A percentile compares a stretch with the other conserved stretches of the same genome.
Conservation (phyloP, 37 sponge, comb jelly and placozoan genomes). For the Agelas oroides region DNA sequence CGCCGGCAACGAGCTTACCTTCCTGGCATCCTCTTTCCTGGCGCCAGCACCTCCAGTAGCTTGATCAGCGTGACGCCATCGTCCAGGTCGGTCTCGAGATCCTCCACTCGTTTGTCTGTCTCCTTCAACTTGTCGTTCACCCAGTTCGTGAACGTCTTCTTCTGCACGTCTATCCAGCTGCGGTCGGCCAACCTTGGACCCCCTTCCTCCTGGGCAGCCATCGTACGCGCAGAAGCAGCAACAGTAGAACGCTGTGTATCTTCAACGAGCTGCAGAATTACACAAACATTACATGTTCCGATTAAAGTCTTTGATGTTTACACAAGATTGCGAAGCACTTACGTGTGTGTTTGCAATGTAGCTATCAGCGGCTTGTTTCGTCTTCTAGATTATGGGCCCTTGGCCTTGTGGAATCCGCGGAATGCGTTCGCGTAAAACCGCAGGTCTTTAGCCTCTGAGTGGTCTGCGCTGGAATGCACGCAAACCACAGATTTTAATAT, state of each 20-base stretch:
- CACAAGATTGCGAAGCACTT: too few relatives aligned
- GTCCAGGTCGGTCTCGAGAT: constrained; percentile 67
- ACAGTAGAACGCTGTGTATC: neutral
- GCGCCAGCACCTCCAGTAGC: constrained; percentile 78
- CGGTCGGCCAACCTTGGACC: constrained; percentile 45
- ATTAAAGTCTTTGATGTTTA: too few relatives aligned
- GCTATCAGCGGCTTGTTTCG: too few relatives aligned
- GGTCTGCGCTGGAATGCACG: too few relatives aligned
- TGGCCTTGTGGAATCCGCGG: too few relatives aligned
- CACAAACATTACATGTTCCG: neutral
- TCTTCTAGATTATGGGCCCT: too few relatives aligned
- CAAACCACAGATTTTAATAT: too few relatives aligned
- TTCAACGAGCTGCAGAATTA: neutral
- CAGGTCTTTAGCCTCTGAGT: too few relatives aligned
- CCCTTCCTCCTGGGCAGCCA: neutral
- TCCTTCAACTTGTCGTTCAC: constrained; percentile 79
- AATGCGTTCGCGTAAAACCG: too few relatives aligned
- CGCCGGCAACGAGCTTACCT: constrained; percentile 61
- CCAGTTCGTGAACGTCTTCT: constrained; percentile 90
- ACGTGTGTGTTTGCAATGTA: too few relatives aligned
- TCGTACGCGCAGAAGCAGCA: neutral
- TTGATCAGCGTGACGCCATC: constrained; percentile 85
- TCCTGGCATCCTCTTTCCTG: constrained; percentile 63
- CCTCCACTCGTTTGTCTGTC: constrained; percentile 63
- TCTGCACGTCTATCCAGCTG: constrained; percentile 85